Evolutionary conservation across 2,888 invertebrate species (phyloP).

Genomic region (Conomelus anceps): DNA sequence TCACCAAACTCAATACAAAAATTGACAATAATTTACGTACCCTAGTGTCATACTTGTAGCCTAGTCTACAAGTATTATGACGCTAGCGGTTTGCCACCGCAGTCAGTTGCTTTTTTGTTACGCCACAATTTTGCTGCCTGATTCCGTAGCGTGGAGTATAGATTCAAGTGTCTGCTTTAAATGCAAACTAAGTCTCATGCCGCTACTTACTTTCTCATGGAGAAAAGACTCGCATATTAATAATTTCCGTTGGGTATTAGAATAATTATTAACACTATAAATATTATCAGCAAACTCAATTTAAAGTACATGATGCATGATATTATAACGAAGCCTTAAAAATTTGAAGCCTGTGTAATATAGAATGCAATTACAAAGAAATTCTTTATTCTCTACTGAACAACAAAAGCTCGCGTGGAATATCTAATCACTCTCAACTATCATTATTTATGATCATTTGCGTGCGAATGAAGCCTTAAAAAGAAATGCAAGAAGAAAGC

Average conservation of each 20-base stretch:
- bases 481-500: neutral
- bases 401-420: neutral
- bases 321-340: neutral
- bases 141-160: too few relatives aligned
- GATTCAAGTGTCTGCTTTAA: too few relatives aligned
- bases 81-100: too few relatives aligned
- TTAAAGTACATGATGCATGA: neutral
- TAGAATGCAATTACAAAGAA: neutral
- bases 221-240: too few relatives aligned
- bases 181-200: too few relatives aligned
- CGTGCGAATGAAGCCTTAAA: neutral
- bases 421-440: neutral
- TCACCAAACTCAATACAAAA: too few relatives aligned
- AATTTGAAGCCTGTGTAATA: neutral
- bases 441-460: neutral
- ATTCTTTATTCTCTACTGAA: neutral
- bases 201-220: too few relatives aligned
- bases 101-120: too few relatives aligned
- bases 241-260: neutral
- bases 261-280: neutral
- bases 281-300: neutral
- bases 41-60: too few relatives aligned
- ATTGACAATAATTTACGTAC: too few relatives aligned
- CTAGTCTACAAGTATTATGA: too few relatives aligned
- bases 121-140: too few relatives aligned